Percentiles rank a stretch among this genome's conserved stretches.
Evolutionary conservation across 2,797 vertebrate genomes (phyloP).

Genomic region (Allobates femoralis): DNA sequence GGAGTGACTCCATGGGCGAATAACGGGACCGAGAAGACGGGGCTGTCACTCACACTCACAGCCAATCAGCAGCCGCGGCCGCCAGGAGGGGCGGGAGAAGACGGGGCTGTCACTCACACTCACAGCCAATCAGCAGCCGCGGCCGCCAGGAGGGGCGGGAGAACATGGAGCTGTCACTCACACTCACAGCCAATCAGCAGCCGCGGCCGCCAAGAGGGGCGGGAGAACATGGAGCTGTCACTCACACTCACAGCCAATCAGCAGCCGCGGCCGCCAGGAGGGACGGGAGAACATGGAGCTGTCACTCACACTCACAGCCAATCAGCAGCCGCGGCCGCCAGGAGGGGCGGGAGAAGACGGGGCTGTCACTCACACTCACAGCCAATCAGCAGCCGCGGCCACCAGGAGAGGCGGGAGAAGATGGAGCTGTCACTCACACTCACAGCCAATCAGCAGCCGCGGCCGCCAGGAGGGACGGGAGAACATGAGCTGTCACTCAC

Average conservation of each 20-base stretch:
- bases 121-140: background rate
- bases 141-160: background rate
- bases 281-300: background rate
- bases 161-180: background rate
- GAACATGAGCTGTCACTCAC: too few species aligned
- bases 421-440: too few species aligned
- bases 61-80: background rate
- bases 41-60: background rate
- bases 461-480: too few species aligned
- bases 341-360: too few species aligned
- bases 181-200: background rate
- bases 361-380: too few species aligned
- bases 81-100: background rate
- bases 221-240: background rate
- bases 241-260: background rate
- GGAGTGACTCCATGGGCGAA: slow-evolving; percentile 82
- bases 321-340: too few species aligned
- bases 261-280: too few species aligned
- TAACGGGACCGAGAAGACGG: slow-evolving; percentile 60
- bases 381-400: too few species aligned
- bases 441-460: too few species aligned
- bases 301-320: too few species aligned
- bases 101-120: background rate
- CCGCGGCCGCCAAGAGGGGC: background rate
- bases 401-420: too few species aligned